Evolutionary conservation across 2,113 vertebrate species (phyloP).

Genomic region (Opisthocomus hoazin): DNA sequence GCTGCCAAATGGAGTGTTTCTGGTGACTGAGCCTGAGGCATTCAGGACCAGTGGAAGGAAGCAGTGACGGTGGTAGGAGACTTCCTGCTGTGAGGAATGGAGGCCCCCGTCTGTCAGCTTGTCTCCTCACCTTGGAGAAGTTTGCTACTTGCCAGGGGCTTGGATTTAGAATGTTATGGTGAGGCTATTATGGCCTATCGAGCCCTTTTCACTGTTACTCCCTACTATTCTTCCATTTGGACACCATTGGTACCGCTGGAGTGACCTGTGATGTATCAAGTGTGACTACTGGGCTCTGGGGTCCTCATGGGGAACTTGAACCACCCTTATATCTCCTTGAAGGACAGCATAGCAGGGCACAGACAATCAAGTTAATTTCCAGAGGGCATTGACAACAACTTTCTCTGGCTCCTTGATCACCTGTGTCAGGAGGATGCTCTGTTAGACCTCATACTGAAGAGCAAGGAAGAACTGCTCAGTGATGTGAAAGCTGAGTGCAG

Average conservation of each 20-base stretch:
- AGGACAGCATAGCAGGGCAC: background rate
- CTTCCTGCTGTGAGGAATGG: background rate
- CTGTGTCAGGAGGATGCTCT: background rate
- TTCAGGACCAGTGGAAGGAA: background rate
- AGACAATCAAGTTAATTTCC: background rate
- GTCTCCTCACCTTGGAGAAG: background rate
- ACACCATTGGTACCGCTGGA: background rate
- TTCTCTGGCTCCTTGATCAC: background rate
- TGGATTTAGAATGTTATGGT: background rate
- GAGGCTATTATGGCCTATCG: background rate
- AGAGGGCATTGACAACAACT: background rate
- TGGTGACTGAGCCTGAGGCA: background rate
- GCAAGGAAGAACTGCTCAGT: background rate
- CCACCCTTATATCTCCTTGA: background rate
- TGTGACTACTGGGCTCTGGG: background rate
- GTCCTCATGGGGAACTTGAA: background rate
- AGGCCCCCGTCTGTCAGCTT: background rate
- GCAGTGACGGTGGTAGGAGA: background rate
- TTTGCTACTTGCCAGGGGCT: background rate
- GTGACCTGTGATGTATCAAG: background rate
- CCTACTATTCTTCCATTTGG: background rate
- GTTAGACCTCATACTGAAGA: background rate
- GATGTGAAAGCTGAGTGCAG: background rate
- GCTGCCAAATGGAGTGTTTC: background rate
- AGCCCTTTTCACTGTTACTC: accelerated